Base-by-base conservation (phyloP, 1,140 invertebrate species). In the Bombus pyrosoma region DNA sequence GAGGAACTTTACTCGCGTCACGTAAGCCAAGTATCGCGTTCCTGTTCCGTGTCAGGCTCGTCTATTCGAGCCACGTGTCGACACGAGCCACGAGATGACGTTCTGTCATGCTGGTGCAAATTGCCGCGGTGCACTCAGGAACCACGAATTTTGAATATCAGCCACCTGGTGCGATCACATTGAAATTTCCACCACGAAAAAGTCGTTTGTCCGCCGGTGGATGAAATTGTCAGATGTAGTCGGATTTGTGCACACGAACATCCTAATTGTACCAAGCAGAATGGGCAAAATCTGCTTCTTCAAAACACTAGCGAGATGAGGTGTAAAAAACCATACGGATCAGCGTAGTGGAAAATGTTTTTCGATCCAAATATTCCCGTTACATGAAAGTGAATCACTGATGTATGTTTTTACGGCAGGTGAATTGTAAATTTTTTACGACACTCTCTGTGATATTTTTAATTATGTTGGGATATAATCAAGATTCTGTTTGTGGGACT, bases 31-130 rank as follows among this genome's bases (percentile, higher is more conserved):
- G 57, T 64, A 62, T 74, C 39, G 22, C 71, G 53, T n/a, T 53
- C 79, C 72, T 81, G 68, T 41, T 73, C 15, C 53, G 9, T 28
- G 81, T 75, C 81, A 28, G 47, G 12, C 57, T 82, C 71, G 28
- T 47, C 57, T 47, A 47, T 82, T 62, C 57, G 39, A 37, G 3
- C 47, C 78, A 71, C 82, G 34, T 68, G 59, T 57, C 82, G 66
- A 74, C 57, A 18, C 83, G 71, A 13, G n/a, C 68, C 43, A 25
- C 53, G 76, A 53, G 37, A n/a, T 53, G 77, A 81, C 57, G 83
- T 75, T 47, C 37, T 37, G 32, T 82, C 80, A 74, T 47, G 57
- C 9, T 32, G 10, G 22, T 28, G 71, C 57, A 47, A 64, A 81
- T 81, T 81, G 25, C 53, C 12, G 1, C 10, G 43, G 8, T 34